These are phyloP conservation scores for Alcedo atthis DNA, from an alignment of 2,797 vertebrate species.

Conservation along the genomic window DNA sequence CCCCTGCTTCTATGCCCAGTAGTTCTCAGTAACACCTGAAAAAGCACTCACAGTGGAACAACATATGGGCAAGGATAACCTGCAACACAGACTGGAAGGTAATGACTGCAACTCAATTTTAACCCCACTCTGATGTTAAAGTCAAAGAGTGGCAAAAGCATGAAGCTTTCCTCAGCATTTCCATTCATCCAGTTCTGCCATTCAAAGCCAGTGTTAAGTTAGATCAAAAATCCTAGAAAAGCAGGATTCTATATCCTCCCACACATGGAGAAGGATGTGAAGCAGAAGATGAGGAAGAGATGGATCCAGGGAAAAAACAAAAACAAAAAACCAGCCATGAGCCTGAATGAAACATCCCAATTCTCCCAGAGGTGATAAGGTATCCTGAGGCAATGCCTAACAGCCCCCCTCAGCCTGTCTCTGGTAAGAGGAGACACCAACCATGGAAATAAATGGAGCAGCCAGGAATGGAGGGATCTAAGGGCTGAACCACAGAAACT, in stretches of 20 bases:
- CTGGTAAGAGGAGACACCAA: background rate
- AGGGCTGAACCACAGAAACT: background rate
- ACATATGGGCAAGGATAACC: rapidly evolving
- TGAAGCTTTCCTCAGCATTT: background rate
- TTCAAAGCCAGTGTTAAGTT: background rate
- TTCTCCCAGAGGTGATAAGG: background rate
- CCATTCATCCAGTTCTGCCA: background rate
- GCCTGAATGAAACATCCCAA: background rate
- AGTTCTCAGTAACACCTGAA: background rate
- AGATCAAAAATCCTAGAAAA: background rate
- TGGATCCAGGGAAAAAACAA: background rate
- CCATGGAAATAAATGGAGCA: background rate
- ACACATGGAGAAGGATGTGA: background rate
- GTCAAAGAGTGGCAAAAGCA: background rate
- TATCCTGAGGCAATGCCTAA: background rate
- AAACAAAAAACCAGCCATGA: background rate
- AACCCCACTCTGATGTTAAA: background rate
- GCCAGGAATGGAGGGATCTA: background rate
- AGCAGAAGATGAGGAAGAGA: background rate
- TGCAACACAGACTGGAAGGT: background rate
- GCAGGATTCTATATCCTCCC: background rate
- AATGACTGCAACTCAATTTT: background rate
- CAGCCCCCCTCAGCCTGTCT: background rate
- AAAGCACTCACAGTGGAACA: background rate
- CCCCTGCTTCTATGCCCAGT: background rate